Evolutionary conservation across 2,797 vertebrate genomes (phyloP).

Genomic region (Tenualosa thibaudeaui): DNA sequence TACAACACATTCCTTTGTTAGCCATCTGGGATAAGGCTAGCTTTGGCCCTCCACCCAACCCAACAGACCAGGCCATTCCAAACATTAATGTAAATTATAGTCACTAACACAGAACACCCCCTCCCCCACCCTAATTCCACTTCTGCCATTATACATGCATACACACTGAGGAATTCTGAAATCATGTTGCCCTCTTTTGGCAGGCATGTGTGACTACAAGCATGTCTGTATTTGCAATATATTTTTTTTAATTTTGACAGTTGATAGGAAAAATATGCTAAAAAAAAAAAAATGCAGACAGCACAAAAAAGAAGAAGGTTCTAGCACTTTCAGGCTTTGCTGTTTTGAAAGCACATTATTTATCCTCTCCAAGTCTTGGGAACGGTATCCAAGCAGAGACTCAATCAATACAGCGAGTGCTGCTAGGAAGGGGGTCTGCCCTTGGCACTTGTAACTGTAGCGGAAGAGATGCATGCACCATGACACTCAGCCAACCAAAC

Average conservation of each 20-base stretch:
- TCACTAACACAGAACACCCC: constrained; percentile 74
- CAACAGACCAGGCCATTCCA: constrained; percentile 65
- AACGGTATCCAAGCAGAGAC: constrained; percentile 33
- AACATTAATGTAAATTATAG: constrained; percentile 75
- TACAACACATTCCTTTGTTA: constrained; percentile 70
- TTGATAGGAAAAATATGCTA: constrained; percentile 6
- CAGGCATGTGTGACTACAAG: constrained; percentile 67
- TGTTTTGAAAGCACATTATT: constrained; percentile 27
- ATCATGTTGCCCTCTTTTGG: constrained; percentile 86
- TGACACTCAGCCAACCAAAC: neutral
- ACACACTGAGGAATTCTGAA: constrained; percentile 67
- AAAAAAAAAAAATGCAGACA: constrained; percentile 2
- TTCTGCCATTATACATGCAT: constrained; percentile 50
- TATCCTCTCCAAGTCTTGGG: constrained; percentile 16
- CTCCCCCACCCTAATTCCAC: constrained; percentile 31
- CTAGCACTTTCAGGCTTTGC: constrained; percentile 8
- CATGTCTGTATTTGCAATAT: constrained; percentile 29
- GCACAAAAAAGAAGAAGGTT: neutral
- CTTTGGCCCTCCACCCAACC: constrained; percentile 64
- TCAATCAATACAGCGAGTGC: constrained; percentile 19
- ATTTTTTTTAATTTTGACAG: constrained; percentile 5
- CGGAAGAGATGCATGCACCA: constrained; percentile 27
- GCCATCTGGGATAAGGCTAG: constrained; percentile 58
- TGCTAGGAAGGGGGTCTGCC: constrained; percentile 9
- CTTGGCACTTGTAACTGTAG: constrained; percentile 21